These are phyloP conservation scores for Taeniopygia guttata DNA, from an alignment of 2,797 vertebrate species.

Conservation along the genomic window DNA sequence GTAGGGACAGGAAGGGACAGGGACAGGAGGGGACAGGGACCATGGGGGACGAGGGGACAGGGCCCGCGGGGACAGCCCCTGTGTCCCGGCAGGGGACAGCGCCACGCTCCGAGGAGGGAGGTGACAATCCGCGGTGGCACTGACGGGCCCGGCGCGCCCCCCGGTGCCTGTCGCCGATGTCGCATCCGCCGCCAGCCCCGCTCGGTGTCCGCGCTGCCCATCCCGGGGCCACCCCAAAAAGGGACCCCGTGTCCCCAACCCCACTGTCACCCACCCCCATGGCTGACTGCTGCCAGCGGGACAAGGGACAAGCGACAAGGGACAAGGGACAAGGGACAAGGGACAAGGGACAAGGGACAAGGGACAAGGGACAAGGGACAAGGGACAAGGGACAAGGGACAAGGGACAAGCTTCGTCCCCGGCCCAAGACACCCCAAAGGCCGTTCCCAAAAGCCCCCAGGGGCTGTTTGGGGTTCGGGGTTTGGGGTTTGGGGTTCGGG, in stretches of 20 bases:
- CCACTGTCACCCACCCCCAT: background rate
- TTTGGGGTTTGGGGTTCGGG: too few relatives aligned
- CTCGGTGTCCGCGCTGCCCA: background rate
- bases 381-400: too few relatives aligned
- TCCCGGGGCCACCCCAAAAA: background rate
- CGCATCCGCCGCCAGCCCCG: background rate
- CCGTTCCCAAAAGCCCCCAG: background rate
- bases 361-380: too few relatives aligned
- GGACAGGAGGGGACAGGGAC: too few relatives aligned
- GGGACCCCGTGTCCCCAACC: background rate
- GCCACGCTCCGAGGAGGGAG: background rate
- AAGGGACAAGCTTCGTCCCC: background rate
- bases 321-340: too few relatives aligned
- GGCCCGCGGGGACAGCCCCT: rapidly evolving
- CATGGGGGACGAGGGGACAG: background rate
- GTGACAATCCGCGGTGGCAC: background rate
- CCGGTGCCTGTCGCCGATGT: background rate
- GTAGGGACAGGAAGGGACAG: too few relatives aligned
- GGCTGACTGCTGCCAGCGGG: too few relatives aligned
- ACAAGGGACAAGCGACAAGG: too few relatives aligned
- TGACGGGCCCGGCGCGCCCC: background rate
- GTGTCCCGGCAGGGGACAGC: background rate
- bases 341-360: background rate
- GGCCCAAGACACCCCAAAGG: background rate
- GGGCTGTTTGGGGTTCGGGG: rapidly evolving